Evolutionary conservation across 23 tunicate genomes (phyloP), one percentile per base, ranked within the genome.

Genomic region (Corella eumyota): DNA sequence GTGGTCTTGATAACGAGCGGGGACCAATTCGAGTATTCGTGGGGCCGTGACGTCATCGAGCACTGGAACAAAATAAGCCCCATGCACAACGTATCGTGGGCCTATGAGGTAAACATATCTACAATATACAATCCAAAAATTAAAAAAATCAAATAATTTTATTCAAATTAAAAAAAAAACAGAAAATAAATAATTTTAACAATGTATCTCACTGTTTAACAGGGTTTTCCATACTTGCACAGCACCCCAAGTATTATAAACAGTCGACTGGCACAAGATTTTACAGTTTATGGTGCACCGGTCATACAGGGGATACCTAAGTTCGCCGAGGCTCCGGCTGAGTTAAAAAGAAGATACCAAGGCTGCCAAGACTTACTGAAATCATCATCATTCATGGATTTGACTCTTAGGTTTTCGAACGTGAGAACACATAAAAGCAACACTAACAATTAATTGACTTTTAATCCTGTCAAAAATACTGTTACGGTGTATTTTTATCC

Each of bases 211-310:
- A 21, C 22, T 7, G 55, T 58, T 25, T 59, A 48, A 31, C 54
- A 74, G 80, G 55, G 49, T 25, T 25, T 53, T 13, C 64, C 36
- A 59, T 30, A n/a, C 55, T 15, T 35, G 20, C 55, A 57, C 32
- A 57, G 66, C 37, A 54, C 4, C 19, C 68, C 78, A 7, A 37
- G 69, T 7, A 30, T 66, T 19, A 37, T 45, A 21, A 27, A 68
- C 9, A 72, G 66, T 6, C 56, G 37, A 1, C 52, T 28, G 1
- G 77, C 87, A n/a, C 65, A 79, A 62, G 72, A 79, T 26, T 61
- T 27, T 35, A 79, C 87, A 9, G 34, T 79, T 22, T 79, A 68
- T 52, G 87, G 87, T 23, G 87, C 87, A 26, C 77, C 87, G 15
- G 34, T 70, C 4, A 27, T 24, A 22, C 38, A 56, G 33, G 80